Evolutionary conservation across 2,888 invertebrate species (phyloP), one percentile per base, ranked within the genome.

Genomic region (Phragmatobia fuliginosa): DNA sequence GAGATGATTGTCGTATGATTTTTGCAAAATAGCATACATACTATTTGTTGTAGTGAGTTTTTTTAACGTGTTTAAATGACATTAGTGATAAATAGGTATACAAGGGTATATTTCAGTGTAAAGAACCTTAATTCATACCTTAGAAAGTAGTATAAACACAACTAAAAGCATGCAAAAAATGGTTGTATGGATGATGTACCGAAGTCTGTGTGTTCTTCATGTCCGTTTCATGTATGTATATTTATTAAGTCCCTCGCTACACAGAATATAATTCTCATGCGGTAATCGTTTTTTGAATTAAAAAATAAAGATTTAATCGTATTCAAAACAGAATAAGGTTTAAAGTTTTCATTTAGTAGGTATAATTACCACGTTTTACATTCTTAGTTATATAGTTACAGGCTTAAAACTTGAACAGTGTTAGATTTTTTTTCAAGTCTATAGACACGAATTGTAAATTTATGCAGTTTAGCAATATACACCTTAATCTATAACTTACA

Each of bases 1-100:
- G 41, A 38, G 62, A 63, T 63, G 1, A 56, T 28, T 56, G 56
- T 56, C 52, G 16, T 28, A 28, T 56, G 14, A 56, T 56, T 56
- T 6, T 56, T 56, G 7, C 28, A 28, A 28, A n/a, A 10, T 25
- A 4, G 16, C 25, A 14, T 28, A 28, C 28, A n/a, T 49, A n/a
- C 49, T 21, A 1, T n/a, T 10, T 1, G 7, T 21, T 16, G 7
- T 18, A 1, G 2, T 5, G 45, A 7, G 21, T 45, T 21, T 7
- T 21, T 41, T 41, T 5, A 41, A 41, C 41, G 18, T 45, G 8
- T 49, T 49, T 52, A 28, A 52, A 52, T 3, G 14, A 11, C 3
- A 14, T 28, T 11, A 25, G 21, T 49, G 21, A 10, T 49, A 10
- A n/a, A 49, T 21, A 7, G n/a, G 3, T 49, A n/a, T 49, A 6